Evolutionary conservation across 2,797 vertebrate species (phyloP).

Genomic region (Argyrosomus regius): DNA sequence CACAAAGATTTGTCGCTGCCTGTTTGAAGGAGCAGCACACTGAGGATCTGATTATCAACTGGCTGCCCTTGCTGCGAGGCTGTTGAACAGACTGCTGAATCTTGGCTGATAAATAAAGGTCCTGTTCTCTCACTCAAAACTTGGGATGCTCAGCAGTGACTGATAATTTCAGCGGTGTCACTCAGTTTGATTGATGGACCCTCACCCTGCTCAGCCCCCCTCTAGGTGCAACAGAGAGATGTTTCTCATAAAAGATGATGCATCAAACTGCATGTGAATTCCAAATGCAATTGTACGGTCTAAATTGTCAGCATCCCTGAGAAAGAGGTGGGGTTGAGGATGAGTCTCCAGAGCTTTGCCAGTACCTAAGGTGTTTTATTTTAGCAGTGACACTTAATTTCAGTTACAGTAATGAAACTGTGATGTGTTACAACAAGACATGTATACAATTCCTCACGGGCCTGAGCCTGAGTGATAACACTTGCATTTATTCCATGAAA

Average conservation of each 20-base stretch:
- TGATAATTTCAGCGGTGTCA: slow-evolving; percentile 77
- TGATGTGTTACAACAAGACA: slow-evolving; percentile 66
- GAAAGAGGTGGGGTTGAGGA: slow-evolving; percentile 51
- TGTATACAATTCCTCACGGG: slow-evolving; percentile 52
- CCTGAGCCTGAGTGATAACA: slow-evolving; percentile 47
- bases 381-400: slow-evolving; percentile 79
- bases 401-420: slow-evolving; percentile 77
- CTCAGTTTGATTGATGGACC: slow-evolving; percentile 82
- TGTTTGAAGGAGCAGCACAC: slow-evolving; percentile 43
- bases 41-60: slow-evolving; percentile 68
- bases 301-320: slow-evolving; percentile 73
- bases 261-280: slow-evolving; percentile 74
- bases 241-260: slow-evolving; percentile 78
- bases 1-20: slow-evolving; percentile 28
- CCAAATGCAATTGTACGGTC: slow-evolving; percentile 74
- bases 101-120: slow-evolving; percentile 78
- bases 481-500: slow-evolving; percentile 42
- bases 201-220: slow-evolving; percentile 51
- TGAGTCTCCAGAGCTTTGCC: slow-evolving; percentile 65
- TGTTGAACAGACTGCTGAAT: slow-evolving; percentile 61
- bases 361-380: slow-evolving; percentile 75
- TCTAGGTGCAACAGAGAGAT: slow-evolving; percentile 64
- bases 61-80: slow-evolving; percentile 57
- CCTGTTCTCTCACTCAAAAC: slow-evolving; percentile 63
- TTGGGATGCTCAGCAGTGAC: slow-evolving; percentile 65